phyloP scores from a whole-genome alignment of 2,888 invertebrate genomes.

The Arctia plantaginis region DNA sequence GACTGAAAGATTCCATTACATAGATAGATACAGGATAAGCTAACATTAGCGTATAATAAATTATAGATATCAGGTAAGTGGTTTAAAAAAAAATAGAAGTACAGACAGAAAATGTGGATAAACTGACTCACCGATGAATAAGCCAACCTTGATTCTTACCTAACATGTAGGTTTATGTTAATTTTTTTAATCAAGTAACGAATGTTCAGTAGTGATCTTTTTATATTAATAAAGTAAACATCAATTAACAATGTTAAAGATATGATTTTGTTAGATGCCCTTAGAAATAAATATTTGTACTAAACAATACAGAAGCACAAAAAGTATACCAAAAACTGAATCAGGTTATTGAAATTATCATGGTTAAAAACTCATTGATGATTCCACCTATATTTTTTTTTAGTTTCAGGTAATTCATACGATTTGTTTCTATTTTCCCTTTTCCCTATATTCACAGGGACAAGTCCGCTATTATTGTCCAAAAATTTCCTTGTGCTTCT shows the following conservation, averaged over 20 bases:
- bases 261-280: too few relatives aligned
- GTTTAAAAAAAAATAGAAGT: not conserved
- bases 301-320: too few relatives aligned
- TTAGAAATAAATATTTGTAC: too few relatives aligned
- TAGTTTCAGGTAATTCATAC: not conserved
- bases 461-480: not conserved
- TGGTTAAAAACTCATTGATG: not conserved
- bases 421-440: not conserved
- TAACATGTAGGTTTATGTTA: not conserved
- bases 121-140: not conserved
- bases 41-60: too few relatives aligned
- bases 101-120: not conserved
- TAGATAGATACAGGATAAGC: too few relatives aligned
- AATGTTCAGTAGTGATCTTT: too few relatives aligned
- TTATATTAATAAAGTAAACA: too few relatives aligned
- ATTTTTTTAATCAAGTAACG: not conserved
- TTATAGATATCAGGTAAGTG: too few relatives aligned
- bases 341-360: too few relatives aligned
- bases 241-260: too few relatives aligned
- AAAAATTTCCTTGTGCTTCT: slow-evolving; percentile 8
- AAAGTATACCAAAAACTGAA: too few relatives aligned
- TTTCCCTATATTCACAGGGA: not conserved
- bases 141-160: not conserved
- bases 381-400: not conserved
- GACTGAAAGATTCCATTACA: not conserved